Percentiles rank a stretch among this genome's conserved stretches.
Evolutionary conservation across 2,797 vertebrate species (phyloP).

Genomic region (Hylomyscus alleni): DNA sequence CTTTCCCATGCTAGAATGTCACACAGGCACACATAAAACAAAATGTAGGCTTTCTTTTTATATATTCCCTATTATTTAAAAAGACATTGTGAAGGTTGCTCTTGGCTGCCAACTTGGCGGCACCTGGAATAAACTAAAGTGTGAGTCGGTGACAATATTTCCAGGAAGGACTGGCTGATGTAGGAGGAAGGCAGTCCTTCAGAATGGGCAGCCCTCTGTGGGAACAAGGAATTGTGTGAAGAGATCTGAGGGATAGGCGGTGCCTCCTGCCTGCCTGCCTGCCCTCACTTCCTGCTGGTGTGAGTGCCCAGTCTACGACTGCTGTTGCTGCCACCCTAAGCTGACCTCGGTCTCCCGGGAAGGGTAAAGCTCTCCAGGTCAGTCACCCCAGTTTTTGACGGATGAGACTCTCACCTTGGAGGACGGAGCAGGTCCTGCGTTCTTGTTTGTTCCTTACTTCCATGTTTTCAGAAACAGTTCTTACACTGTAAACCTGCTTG

Average conservation of each 20-base stretch:
- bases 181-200: too few species aligned
- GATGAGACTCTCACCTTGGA: not conserved
- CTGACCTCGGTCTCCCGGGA: not conserved
- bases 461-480: not conserved
- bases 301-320: fast-evolving
- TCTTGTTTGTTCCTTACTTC: too few species aligned
- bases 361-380: not conserved
- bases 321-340: not conserved
- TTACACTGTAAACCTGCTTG: too few species aligned
- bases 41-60: not conserved
- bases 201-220: not conserved
- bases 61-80: not conserved
- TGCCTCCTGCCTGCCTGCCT: too few species aligned
- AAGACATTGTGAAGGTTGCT: not conserved
- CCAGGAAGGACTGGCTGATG: too few species aligned
- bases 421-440: not conserved
- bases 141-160: not conserved
- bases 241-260: not conserved
- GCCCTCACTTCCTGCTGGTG: too few species aligned
- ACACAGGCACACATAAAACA: not conserved
- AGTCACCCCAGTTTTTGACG: not conserved
- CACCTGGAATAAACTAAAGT: not conserved
- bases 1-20: too few species aligned
- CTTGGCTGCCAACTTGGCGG: not conserved
- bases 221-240: too few species aligned